Base-by-base conservation (phyloP, 37 sponge, comb jelly and placozoan species). In the Axinella damicornis region DNA sequence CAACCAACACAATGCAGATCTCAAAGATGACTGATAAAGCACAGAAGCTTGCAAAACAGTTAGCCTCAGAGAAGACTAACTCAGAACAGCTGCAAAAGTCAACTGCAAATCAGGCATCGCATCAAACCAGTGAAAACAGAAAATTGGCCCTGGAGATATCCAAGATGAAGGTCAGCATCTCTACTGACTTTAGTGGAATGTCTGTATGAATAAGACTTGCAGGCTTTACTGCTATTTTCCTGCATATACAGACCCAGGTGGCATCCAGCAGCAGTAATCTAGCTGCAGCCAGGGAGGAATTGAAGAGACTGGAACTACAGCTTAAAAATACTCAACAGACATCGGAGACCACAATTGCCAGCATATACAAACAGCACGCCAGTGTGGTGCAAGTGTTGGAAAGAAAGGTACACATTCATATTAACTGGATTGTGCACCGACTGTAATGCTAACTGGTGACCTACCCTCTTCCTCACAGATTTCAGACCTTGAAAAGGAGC, bases 71-170 rank as follows among this genome's bases (percentile, higher is more conserved):
- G 70, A 88, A 88, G 32, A 56, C 65, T 1, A 16, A 60, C 0
- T 9, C 76, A 55, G 82, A 88, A 5, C 52, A 74, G 27, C 28
- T 63, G 24, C 81, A 88, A 41, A 88, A 81, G 62, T 34, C 38
- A 2, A 19, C 28, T 31, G 39, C 77, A 25, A 73, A 30, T 38
- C 88, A 81, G 33, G 33, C 73, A 0, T 30, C 69, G 36, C 88
- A 88, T 16, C 82, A 88, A 40, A 65, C 70, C 2, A 22, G 82
- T 15, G 88, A 88, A 24, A 81, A 80, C 70, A 80, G 81, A 46
- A 88, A 88, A 81, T 61, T 88, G 58, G 82, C 76, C 2, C 52
- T 88, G 22, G 82, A 88, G 65, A 76, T 88, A 57, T 81, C 82
- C 2, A 88, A 88, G 65, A 46, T 88, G 16, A 88, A 88, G 69